Evolutionary conservation across 1,140 invertebrate genomes (phyloP), one percentile per base, ranked within the genome.

Genomic region (Hyles euphorbiae): DNA sequence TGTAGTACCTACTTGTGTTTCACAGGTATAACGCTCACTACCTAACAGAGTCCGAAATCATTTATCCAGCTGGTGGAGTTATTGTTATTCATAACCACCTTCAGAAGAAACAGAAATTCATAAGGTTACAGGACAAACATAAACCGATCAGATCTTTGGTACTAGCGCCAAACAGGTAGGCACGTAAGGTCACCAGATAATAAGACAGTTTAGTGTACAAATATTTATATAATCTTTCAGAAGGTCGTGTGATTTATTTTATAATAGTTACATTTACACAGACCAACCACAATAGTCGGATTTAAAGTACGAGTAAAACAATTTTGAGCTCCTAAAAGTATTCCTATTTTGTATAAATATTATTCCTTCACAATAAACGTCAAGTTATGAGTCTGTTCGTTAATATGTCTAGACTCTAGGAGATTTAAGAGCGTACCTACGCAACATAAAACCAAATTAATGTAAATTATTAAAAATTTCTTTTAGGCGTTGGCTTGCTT

Each of bases 41-140:
- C 64, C 70, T 94, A 44, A 90, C 90, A 5, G 93, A 95, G 70
- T 89, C 91, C 3, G 93, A 94, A 65, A 84, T 94, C 40, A 78
- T 94, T 10, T 94, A 94, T 76, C 92, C 93, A 1, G 92, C 92
- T 33, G 93, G 93, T 8, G 91, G 91, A 56, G 91, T 92, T 5
- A 80, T 95, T 34, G 88, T 91, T 2, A 73, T 94, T 50, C 93
- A 95, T 61, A 92, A 94, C 74, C 90, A 72, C 83, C 90, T 75
- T 32, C 86, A 91, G 48, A 91, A 90, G 68, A 89, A 90, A 58
- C 91, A 92, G 68, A 90, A 89, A 72, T 91, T 88, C 63, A 91
- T 92, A 34, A 83, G 85, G 58, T 70, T 92, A 32, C 85, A 90
- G 22, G 90, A 92, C 52, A 91, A 91, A 72, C 82, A 87, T 56